phyloP scores from a whole-genome alignment of 2,113 vertebrate genomes.

The Hypanus sabinus region DNA sequence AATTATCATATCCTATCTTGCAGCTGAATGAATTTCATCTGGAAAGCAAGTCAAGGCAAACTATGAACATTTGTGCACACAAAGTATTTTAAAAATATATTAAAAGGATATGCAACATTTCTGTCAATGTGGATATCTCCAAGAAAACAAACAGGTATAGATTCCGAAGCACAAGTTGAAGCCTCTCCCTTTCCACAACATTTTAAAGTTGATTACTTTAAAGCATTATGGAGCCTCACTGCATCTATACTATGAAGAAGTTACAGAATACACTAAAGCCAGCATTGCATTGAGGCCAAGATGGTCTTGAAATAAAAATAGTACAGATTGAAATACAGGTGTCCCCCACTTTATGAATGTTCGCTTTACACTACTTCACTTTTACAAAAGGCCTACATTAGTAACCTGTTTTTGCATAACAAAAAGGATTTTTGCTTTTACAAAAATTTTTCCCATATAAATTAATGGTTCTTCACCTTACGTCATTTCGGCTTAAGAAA shows the following conservation, averaged over 20 bases:
- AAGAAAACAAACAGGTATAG: not conserved
- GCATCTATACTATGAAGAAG: not conserved
- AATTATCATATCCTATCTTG: not conserved
- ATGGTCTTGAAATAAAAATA: not conserved
- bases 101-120: not conserved
- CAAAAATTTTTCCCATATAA: too few relatives aligned
- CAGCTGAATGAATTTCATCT: not conserved
- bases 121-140: not conserved
- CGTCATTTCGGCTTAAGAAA: too few relatives aligned
- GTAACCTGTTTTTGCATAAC: too few relatives aligned
- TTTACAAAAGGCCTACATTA: too few relatives aligned
- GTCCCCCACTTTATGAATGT: too few relatives aligned
- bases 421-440: too few relatives aligned
- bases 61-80: not conserved
- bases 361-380: too few relatives aligned
- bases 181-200: not conserved
- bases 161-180: constrained; percentile 3
- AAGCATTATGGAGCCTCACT: not conserved
- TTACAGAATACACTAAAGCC: not conserved
- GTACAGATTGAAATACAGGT: not conserved
- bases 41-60: not conserved
- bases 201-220: constrained; percentile 28
- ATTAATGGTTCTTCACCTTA: too few relatives aligned
- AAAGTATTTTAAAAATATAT: not conserved
- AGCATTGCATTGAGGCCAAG: not conserved